phyloP scores from a whole-genome alignment of 1,140 invertebrate genomes.

The Centruroides sculpturatus region DNA sequence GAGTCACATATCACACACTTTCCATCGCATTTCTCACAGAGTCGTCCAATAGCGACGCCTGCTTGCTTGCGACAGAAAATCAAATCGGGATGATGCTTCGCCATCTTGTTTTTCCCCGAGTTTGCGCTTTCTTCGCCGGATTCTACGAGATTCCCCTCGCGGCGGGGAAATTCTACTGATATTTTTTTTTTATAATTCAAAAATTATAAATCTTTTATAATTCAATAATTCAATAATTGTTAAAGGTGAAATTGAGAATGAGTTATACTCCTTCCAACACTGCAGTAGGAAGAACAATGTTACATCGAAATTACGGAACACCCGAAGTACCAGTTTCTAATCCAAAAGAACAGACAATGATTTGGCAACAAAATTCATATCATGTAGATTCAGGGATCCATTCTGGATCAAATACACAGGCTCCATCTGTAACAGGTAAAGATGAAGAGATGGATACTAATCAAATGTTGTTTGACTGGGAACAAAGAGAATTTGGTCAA shows the following conservation, averaged over 20 bases:
- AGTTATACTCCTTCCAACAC: no score
- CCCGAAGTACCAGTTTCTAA: not conserved
- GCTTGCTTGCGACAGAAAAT: slow-evolving; percentile 98
- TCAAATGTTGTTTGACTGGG: slow-evolving; percentile 23
- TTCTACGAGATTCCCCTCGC: no score
- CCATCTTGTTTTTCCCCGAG: slow-evolving; percentile 57
- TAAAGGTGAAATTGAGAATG: no score
- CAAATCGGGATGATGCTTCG: slow-evolving; percentile 99
- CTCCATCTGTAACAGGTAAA: not conserved
- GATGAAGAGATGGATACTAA: not conserved
- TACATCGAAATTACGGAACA: not conserved
- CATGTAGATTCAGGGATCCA: slow-evolving; percentile 76
- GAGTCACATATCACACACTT: slow-evolving; percentile 99
- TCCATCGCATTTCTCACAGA: slow-evolving; percentile 96
- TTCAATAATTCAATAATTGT: no score
- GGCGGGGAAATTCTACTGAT: no score
- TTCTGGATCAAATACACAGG: slow-evolving; percentile 77
- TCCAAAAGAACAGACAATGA: slow-evolving; percentile 64
- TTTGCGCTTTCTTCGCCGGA: no score
- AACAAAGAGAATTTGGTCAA: slow-evolving; percentile 47
- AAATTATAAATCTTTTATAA: no score
- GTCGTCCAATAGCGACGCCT: slow-evolving; percentile 89
- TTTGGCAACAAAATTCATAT: slow-evolving; percentile 89
- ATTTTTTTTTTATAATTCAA: no score
- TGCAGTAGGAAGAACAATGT: no score